Evolutionary conservation across 2,888 invertebrate genomes (phyloP), one percentile per base, ranked within the genome.

Genomic region (Chymomyza amoena): DNA sequence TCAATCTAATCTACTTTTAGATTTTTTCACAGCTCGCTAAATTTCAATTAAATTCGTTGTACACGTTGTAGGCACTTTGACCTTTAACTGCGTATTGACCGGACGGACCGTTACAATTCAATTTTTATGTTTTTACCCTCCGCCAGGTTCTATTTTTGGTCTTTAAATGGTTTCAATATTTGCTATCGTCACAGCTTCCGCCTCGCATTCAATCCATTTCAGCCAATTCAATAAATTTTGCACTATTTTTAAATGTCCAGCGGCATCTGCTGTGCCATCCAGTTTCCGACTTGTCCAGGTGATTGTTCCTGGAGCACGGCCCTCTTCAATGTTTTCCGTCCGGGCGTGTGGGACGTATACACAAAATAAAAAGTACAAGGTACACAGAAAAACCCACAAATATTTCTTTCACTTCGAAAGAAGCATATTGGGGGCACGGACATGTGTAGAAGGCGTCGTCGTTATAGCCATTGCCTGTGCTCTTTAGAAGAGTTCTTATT

Each of bases 311-410:
- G 13, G 13, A 45, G 39, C 39, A 45, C 4, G 39, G 39, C 0
- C 39, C 39, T 13, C 13, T 45, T 45, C 39, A 45, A 6, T 45
- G 39, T 45, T 45, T 45, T 13, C 39, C 13, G 39, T 45, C 39
- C 39, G 39, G 39, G 57, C 15, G 54, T 10, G 16, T 57, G 36
- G 63, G 66, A 62, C 62, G 65, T 64, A 52, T 60, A 71, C 70
- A 68, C 59, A 25, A 74, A 71, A 77, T 71, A 61, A 70, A 73
- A 71, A 66, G 62, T 69, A 72, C 45, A 64, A 62, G 60, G 45
- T 60, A 70, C 59, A 85, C 76, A 84, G 69, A 81, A 81, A 76
- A 74, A 25, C 56, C 52, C 64, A 70, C 68, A 62, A 66, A 77
- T 75, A 71, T 77, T 70, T 75, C 73, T 71, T 72, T 59, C 64